Evolutionary conservation across 1,140 invertebrate species (phyloP), one percentile per base, ranked within the genome.

Genomic region (Notospermus geniculatus): DNA sequence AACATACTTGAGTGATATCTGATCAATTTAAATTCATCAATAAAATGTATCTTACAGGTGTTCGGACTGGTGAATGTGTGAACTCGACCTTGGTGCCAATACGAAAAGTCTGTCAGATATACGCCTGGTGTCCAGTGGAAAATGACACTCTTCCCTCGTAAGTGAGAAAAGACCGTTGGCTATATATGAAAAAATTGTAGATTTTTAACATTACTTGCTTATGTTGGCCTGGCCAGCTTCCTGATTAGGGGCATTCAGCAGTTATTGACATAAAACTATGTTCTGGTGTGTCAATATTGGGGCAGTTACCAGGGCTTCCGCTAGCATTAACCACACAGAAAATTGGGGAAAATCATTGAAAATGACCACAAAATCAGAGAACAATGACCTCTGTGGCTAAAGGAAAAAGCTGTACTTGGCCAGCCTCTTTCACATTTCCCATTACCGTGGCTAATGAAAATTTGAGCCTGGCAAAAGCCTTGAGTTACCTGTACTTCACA

Each of bases 121-220:
- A 70, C 45, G 82, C 82, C 1, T 86, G 84, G 84, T 85, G 84
- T 73, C 84, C 84, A 1, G 77, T 84, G n/a, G 84, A 85, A 71
- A 63, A 73, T 50, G 32, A 36, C 15, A 36, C 32, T 36, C 32
- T 36, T 36, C 46, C 46, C 9, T 19, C 19, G 46, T 50, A 50
- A 23, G 46, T 23, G 5, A n/a, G 4, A 50, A 5, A 7, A n/a
- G 46, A 50, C 9, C 4, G n/a, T 27, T 50, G 46, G 39, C 4
- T 50, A n/a, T 13, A 13, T 13, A 43, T 13, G 39, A 19, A 43
- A 13, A 43, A 13, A 43, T 13, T 43, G 11, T 43, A 43, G 11
- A 43, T 13, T 43, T 19, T 13, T 43, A 11, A 13, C 39, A 43
- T 13, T 19, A 43, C 19, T 19, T 13, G 39, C 11, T 13, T 43